Base-by-base conservation (phyloP, 2,113 vertebrate species). In the Rhea pennata region DNA sequence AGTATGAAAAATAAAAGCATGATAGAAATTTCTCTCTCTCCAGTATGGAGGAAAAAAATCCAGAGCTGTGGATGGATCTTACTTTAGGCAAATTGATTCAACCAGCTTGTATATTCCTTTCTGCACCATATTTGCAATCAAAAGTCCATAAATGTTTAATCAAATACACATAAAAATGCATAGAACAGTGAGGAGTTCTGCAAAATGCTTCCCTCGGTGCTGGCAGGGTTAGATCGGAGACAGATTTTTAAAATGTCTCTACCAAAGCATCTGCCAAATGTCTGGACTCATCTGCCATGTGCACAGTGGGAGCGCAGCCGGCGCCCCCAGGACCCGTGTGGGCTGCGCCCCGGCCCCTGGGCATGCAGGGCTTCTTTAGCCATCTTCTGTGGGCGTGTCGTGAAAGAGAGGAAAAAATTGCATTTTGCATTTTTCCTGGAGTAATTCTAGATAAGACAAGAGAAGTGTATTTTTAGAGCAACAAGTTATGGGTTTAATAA, bases 301-400 rank as follows among this genome's bases (percentile, higher is more conserved):
- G 31, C 31, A 31, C 6, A 0, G 5, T 1, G 21, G 22, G 50
- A 42, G 53, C 59, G 0, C 6, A 19, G 33, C 74, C 0, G 6
- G 42, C 39, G 54, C 62, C 27, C 2, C 15, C 1, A 1, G 40
- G 20, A 21, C 3, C 39, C 29, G 23, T 10, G 29, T 19, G 21
- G 31, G 15, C 51, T 40, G 15, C 79, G 51, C 24, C 42, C 31
- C 3, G 29, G 42, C 26, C 40, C 19, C 0, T 1, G 4, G 31
- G 33, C 50, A 9, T 23, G n/a, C 46, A 53, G 17, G 39, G 20
- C 33, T 3, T 10, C 91, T 42, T 11, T 8, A 12, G 56, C 15
- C 4, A 2, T 0, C 31, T 8, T 3, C 3, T n/a, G 1, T 4
- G 27, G 59, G 23, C 36, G 8, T 0, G 7, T 56, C 1, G 8